These are phyloP conservation scores for Liparis tanakae DNA, from an alignment of 2,797 vertebrate species.

Conservation along the genomic window DNA sequence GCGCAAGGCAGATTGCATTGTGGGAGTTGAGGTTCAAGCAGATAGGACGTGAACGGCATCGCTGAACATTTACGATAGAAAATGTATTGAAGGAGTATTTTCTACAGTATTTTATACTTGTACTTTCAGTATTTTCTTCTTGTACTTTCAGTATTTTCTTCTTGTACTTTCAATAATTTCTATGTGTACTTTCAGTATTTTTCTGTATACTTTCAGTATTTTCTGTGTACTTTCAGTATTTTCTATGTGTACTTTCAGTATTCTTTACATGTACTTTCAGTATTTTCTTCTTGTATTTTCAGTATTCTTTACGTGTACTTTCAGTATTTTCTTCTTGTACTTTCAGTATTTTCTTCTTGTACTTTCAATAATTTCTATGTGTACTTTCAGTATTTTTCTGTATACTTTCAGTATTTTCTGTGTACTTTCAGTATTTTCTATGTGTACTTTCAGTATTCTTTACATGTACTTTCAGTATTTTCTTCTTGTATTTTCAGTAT, in stretches of 20 bases:
- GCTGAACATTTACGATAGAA: background rate
- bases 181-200: too few relatives aligned
- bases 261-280: too few relatives aligned
- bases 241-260: too few relatives aligned
- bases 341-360: background rate
- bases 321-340: background rate
- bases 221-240: too few relatives aligned
- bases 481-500: background rate
- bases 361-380: background rate
- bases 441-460: too few relatives aligned
- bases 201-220: too few relatives aligned
- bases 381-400: too few relatives aligned
- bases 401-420: too few relatives aligned
- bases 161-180: background rate
- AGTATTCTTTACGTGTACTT: too few relatives aligned
- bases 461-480: too few relatives aligned
- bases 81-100: background rate
- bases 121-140: background rate
- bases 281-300: too few relatives aligned
- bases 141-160: background rate
- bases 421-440: too few relatives aligned
- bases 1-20: conserved; percentile 16
- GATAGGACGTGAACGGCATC: background rate
- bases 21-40: conserved; percentile 59
- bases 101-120: background rate